Evolutionary conservation across 2,797 vertebrate species (phyloP), one percentile per base, ranked within the genome.

Genomic region (Triplophysa yarkandensis): DNA sequence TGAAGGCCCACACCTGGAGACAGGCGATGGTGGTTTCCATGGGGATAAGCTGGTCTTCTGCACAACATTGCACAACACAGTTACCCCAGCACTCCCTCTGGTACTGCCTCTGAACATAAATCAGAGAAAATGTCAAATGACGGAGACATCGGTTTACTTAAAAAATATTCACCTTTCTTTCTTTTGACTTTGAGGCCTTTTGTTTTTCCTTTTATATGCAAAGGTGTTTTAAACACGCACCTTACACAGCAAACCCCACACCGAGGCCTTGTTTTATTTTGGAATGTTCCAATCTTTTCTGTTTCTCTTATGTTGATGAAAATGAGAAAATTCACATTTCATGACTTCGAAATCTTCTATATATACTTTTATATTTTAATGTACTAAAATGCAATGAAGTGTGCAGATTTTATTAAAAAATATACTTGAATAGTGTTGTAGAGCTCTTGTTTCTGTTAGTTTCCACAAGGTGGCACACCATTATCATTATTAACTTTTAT

Each of bases 291-390:
- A 73, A 83, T 87, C 84, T 87, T 82, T 13, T 79, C 81, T 82
- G 81, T 57, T 79, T 82, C 64, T 85, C 60, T 84, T 77, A 69
- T 21, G 25, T 80, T 70, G 68, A 87, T 79, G 84, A 91, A 84
- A 80, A 88, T 74, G 54, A 89, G 79, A 88, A 87, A 89, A 88
- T 83, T 44, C 82, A 83, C 78, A 74, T 76, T 74, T 90, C 86
- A 88, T 89, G 86, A 90, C 85, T 89, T 91, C 87, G 86, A 89
- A 88, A 90, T 81, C 81, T 90, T 81, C 81, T 90, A 90, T 90
- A 89, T 92, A 91, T 91, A 90, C 91, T 93, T 93, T 93, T 93
- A 92, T 93, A 92, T 91, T 92, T 91, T 88, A 82, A 89, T 92
- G 90, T 89, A 91, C 91, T 92, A 91, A 92, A 91, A 92, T 88